Percentiles rank a stretch among this genome's conserved stretches.
Evolutionary conservation across 2,113 vertebrate genomes (phyloP).

Genomic region (Corythoichthys haematopterus): DNA sequence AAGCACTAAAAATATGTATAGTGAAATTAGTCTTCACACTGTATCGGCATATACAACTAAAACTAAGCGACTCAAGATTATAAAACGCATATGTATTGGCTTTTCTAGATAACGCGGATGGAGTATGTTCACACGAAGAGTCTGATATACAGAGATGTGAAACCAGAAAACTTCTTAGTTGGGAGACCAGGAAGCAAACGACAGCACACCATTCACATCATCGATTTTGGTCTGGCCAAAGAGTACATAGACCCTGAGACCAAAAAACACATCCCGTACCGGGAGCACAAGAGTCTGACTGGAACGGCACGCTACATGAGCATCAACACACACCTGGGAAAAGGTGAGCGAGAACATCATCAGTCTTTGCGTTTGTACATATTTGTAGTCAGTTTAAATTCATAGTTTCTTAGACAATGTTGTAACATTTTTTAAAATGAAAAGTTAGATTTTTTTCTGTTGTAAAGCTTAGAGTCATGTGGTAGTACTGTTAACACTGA

Average conservation of each 20-base stretch:
- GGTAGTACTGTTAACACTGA: background rate
- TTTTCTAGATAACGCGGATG: slow-evolving; percentile 89
- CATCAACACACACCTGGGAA: slow-evolving; percentile 96
- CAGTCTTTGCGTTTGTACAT: background rate
- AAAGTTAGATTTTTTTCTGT: background rate
- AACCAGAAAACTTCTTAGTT: slow-evolving; percentile 96
- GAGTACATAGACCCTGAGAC: slow-evolving; percentile 98
- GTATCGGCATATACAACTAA: background rate
- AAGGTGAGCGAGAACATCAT: slow-evolving; percentile 71
- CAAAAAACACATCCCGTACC: slow-evolving; percentile 99
- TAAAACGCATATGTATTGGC: background rate
- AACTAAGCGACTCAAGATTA: background rate
- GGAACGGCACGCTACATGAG: slow-evolving; percentile 98
- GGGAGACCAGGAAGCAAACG: slow-evolving; percentile 91
- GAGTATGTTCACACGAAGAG: slow-evolving; percentile 96
- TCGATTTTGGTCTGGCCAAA: slow-evolving; percentile 98
- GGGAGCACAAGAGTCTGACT: slow-evolving; percentile 98
- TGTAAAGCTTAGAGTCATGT: background rate
- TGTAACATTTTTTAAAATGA: background rate
- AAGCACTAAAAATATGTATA: background rate
- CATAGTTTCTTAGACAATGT: background rate
- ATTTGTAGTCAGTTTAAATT: background rate
- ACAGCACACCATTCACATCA: slow-evolving; percentile 97
- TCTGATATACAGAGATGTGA: slow-evolving; percentile 96
- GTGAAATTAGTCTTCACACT: background rate